A percentile compares a stretch with the other conserved stretches of the same genome.
phyloP scores from a whole-genome alignment of 2,888 invertebrate species.

The Brachylomia viminalis region DNA sequence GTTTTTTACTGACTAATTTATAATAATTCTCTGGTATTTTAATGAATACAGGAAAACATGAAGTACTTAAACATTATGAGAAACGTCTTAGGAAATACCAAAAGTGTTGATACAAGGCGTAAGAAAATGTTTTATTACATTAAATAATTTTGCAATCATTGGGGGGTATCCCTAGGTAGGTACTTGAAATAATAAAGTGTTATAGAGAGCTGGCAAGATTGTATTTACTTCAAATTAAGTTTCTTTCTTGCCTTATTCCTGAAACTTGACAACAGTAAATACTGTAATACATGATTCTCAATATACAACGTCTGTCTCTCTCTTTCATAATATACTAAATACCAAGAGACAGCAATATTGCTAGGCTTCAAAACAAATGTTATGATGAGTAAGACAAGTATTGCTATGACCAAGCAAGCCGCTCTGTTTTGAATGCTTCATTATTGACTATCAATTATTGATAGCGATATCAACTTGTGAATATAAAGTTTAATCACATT shows the following conservation, averaged over 20 bases:
- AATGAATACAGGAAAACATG: not conserved
- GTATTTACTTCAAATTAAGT: not conserved
- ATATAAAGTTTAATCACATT: slow-evolving; percentile 35
- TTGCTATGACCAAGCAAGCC: slow-evolving; percentile 5
- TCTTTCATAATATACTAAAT: not conserved
- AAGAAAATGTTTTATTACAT: not conserved
- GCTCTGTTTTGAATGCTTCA: slow-evolving; percentile 13
- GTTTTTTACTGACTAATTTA: not conserved
- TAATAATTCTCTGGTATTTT: not conserved
- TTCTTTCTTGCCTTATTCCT: not conserved
- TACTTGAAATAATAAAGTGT: not conserved
- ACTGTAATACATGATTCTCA: not conserved
- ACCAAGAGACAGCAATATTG: slow-evolving; percentile 28
- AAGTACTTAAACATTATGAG: not conserved
- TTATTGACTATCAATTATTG: slow-evolving; percentile 33
- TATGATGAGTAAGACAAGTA: slow-evolving; percentile 17
- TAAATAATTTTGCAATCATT: not conserved
- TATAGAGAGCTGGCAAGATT: not conserved
- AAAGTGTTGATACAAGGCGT: not conserved
- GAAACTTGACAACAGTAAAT: not conserved
- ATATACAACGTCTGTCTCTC: not conserved
- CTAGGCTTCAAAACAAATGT: slow-evolving; percentile 18
- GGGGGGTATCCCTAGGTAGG: not conserved
- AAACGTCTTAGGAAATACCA: slow-evolving; percentile 20
- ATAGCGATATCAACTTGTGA: slow-evolving; percentile 21